Percentiles rank a stretch among this genome's conserved stretches.
phyloP scores from a whole-genome alignment of 2,113 vertebrate species.

The Illadopsis cleaveri region DNA sequence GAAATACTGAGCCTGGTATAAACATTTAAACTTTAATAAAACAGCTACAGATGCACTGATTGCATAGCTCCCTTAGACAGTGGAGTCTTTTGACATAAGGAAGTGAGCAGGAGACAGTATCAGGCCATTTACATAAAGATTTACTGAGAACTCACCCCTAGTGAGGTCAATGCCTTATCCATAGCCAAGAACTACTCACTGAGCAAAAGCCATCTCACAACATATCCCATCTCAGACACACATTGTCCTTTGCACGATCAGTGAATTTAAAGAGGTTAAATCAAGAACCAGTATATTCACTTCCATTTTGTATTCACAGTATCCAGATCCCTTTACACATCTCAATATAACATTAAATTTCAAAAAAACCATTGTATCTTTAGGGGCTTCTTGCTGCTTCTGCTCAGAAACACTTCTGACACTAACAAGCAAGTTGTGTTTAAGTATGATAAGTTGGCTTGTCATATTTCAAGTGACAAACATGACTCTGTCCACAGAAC shows the following conservation, averaged over 20 bases:
- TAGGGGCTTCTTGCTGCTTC: background rate
- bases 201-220: background rate
- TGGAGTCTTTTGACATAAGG: background rate
- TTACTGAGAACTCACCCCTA: background rate
- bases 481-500: background rate
- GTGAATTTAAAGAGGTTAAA: background rate
- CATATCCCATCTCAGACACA: background rate
- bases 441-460: background rate
- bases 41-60: background rate
- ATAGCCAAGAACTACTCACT: background rate
- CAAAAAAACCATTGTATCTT: background rate
- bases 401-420: background rate
- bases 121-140: background rate
- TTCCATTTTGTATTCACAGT: background rate
- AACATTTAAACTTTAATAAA: constrained; percentile 53
- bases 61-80: background rate
- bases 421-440: background rate
- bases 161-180: background rate
- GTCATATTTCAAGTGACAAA: background rate
- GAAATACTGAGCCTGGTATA: constrained; percentile 1
- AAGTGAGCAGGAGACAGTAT: background rate
- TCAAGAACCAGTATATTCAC: background rate
- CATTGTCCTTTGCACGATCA: background rate
- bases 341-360: background rate
- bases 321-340: background rate